phyloP scores from a whole-genome alignment of 2,888 invertebrate species.

The Anorthoa munda region DNA sequence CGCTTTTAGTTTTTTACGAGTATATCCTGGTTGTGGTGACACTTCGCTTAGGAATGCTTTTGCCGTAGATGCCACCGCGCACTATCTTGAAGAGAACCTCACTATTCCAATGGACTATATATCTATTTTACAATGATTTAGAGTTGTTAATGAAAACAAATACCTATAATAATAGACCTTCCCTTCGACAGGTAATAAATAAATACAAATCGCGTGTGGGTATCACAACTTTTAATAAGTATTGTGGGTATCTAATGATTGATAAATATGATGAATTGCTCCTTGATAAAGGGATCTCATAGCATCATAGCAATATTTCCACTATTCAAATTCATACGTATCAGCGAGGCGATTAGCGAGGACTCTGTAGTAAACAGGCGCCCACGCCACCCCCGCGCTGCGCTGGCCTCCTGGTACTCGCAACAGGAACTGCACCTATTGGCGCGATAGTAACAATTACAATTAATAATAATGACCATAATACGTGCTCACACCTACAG shows the following conservation, averaged over 20 bases:
- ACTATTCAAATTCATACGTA: conserved; percentile 58
- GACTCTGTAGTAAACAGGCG: conserved; percentile 57
- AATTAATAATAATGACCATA: conserved; percentile 53
- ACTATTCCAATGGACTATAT: background rate
- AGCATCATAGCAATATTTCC: conserved; percentile 48
- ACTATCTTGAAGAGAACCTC: background rate
- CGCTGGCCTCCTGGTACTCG: conserved; percentile 54
- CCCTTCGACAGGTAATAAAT: conserved; percentile 24
- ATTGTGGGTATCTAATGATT: conserved; percentile 15
- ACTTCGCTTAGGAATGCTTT: background rate
- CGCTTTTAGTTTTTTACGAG: background rate
- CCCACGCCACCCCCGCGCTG: conserved; percentile 65
- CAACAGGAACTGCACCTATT: conserved; percentile 51
- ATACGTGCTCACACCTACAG: conserved; percentile 56
- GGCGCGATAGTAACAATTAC: conserved; percentile 50
- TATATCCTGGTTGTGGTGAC: background rate
- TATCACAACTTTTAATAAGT: conserved; percentile 33
- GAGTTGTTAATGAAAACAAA: conserved; percentile 25
- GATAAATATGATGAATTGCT: conserved; percentile 44
- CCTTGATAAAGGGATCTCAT: conserved; percentile 35
- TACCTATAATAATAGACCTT: conserved; percentile 4
- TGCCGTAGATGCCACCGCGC: background rate
- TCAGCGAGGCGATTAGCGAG: conserved; percentile 31
- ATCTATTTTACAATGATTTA: conserved; percentile 3
- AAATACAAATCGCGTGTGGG: conserved; percentile 38